These are phyloP conservation scores for Epicauta chinensis DNA, from an alignment of 1,140 invertebrate species.

Conservation along the genomic window DNA sequence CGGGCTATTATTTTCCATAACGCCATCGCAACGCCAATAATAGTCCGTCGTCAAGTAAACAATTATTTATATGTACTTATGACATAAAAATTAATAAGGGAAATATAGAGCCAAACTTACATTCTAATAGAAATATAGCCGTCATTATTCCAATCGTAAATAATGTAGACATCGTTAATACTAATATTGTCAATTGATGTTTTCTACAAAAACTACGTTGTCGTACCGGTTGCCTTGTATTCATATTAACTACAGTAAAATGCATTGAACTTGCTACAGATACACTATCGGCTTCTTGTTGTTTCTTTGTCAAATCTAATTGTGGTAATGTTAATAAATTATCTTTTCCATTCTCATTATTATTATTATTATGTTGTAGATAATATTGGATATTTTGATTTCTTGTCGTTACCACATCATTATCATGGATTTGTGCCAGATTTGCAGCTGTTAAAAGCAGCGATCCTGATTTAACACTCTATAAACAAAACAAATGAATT, in stretches of 20 bases:
- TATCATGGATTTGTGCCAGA: constrained; percentile 59
- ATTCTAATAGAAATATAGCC: constrained; percentile 64
- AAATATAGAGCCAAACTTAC: constrained; percentile 47
- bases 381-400: constrained; percentile 41
- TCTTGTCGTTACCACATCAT: constrained; percentile 30
- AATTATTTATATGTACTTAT: too few relatives aligned
- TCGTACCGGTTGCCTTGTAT: constrained; percentile 54
- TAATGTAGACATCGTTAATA: constrained; percentile 69
- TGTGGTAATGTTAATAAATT: constrained; percentile 11
- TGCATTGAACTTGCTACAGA: constrained; percentile 79
- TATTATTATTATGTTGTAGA: constrained; percentile 26
- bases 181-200: constrained; percentile 70
- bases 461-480: constrained; percentile 74
- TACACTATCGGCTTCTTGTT: constrained; percentile 52
- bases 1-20: too few relatives aligned
- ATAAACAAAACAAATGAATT: constrained; percentile 26
- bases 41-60: too few relatives aligned
- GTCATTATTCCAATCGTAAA: constrained; percentile 69
- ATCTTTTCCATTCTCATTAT: constrained; percentile 1
- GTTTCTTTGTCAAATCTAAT: constrained; percentile 6
- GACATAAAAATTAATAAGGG: too few relatives aligned
- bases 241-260: constrained; percentile 76
- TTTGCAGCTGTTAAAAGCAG: constrained; percentile 70
- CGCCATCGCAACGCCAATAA: too few relatives aligned
- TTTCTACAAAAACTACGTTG: constrained; percentile 64